Evolutionary conservation across 2,113 vertebrate genomes (phyloP).

Genomic region (Burhinus oedicnemus): DNA sequence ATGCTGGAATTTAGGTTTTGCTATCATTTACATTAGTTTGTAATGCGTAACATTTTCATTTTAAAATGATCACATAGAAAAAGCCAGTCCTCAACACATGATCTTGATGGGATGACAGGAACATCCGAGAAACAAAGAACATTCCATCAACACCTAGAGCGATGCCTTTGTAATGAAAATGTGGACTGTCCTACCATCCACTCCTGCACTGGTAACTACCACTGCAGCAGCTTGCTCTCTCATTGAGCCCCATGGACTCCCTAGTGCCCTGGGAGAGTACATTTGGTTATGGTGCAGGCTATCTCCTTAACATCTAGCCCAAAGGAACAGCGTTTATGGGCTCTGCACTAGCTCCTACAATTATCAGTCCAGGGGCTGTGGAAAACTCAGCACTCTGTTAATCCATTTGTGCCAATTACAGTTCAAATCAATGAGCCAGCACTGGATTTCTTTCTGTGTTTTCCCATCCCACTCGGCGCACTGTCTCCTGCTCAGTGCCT

Average conservation of each 20-base stretch:
- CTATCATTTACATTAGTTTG: not conserved
- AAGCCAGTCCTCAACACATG: not conserved
- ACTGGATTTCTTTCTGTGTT: not conserved
- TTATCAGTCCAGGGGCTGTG: not conserved
- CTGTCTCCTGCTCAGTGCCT: not conserved
- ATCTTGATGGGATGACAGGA: not conserved
- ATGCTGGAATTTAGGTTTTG: not conserved
- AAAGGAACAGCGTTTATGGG: fast-evolving
- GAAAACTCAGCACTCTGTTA: not conserved
- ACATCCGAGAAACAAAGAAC: not conserved
- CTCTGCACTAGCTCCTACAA: not conserved
- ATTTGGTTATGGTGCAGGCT: not conserved
- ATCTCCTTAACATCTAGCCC: not conserved
- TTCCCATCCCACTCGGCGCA: not conserved
- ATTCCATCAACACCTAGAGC: not conserved
- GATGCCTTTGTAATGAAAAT: not conserved
- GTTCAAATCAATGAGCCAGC: not conserved
- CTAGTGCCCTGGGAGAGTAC: not conserved
- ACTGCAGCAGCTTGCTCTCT: not conserved
- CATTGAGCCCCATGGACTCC: not conserved
- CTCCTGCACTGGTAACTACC: not conserved
- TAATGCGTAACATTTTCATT: not conserved
- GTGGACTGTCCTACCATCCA: not conserved
- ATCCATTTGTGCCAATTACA: not conserved
- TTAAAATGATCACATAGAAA: not conserved